Evolutionary conservation across 2,888 invertebrate species (phyloP).

Genomic region (Cataglyphis rosenhaueri): DNA sequence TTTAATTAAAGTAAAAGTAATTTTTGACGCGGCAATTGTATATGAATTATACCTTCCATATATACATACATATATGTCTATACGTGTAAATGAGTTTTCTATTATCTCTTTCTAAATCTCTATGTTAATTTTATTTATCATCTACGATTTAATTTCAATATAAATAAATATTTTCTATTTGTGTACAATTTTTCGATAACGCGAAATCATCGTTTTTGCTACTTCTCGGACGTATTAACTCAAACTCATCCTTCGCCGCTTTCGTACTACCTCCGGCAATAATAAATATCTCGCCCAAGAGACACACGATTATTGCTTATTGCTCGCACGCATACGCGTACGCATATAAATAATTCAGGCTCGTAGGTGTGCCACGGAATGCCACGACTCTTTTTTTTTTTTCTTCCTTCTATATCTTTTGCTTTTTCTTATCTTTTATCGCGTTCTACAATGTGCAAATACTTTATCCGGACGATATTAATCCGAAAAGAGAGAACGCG

Average conservation of each 20-base stretch:
- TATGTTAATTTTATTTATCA: not conserved
- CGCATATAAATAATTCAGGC: slow-evolving; percentile 41
- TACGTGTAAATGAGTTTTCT: not conserved
- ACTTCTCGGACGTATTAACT: slow-evolving; percentile 43
- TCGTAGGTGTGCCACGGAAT: slow-evolving; percentile 24
- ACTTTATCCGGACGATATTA: slow-evolving; percentile 54
- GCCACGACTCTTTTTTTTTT: not conserved
- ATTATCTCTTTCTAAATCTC: not conserved
- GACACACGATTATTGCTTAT: slow-evolving; percentile 56
- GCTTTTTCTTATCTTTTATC: slow-evolving; percentile 21
- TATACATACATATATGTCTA: not conserved
- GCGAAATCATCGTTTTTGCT: slow-evolving; percentile 35
- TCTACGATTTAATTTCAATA: not conserved
- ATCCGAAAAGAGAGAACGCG: slow-evolving; percentile 61
- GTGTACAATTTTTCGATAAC: not conserved
- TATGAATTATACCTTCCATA: not conserved
- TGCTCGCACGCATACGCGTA: slow-evolving; percentile 28
- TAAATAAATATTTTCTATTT: not conserved
- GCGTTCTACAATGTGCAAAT: slow-evolving; percentile 39
- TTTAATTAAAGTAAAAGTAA: slow-evolving; percentile 10
- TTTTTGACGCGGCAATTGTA: not conserved
- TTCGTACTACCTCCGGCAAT: slow-evolving; percentile 45
- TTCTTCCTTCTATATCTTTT: not conserved
- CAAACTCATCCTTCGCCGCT: slow-evolving; percentile 39
- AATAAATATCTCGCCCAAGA: slow-evolving; percentile 51